Conservation (phyloP, 2,113 vertebrate species). For the Oryzias celebensis region DNA sequence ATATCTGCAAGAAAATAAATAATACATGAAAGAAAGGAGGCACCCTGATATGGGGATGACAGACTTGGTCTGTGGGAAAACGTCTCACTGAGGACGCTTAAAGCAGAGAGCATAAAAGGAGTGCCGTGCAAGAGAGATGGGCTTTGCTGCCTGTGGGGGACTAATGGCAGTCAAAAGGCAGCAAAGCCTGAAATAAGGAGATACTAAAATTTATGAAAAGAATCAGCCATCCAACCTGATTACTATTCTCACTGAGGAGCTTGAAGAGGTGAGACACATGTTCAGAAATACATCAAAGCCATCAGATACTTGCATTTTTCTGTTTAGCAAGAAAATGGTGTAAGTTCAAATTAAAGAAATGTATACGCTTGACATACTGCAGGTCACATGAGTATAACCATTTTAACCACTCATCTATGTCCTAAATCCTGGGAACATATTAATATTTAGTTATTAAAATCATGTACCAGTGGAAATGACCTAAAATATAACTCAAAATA, state of each 20-base stretch:
- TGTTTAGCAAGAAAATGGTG: too few relatives aligned
- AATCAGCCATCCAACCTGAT: slow-evolving; percentile 65
- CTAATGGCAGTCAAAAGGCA: slow-evolving; percentile 71
- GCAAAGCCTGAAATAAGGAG: slow-evolving; percentile 75
- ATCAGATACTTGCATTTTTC: too few relatives aligned
- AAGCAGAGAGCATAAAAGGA: slow-evolving; percentile 55
- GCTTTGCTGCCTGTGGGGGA: slow-evolving; percentile 53
- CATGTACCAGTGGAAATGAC: too few relatives aligned
- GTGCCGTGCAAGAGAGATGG: slow-evolving; percentile 52
- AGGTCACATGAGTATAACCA: neutral
- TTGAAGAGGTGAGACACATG: slow-evolving; percentile 19
- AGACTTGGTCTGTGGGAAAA: slow-evolving; percentile 28
- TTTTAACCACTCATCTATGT: too few relatives aligned
- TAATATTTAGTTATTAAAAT: too few relatives aligned
- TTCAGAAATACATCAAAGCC: neutral
- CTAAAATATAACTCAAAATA: too few relatives aligned
- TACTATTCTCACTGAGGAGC: slow-evolving; percentile 44
- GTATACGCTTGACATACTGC: neutral
- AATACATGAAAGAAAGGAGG: slow-evolving; percentile 40
- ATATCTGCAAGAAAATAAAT: slow-evolving; percentile 44
- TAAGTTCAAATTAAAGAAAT: too few relatives aligned
- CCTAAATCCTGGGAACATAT: too few relatives aligned
- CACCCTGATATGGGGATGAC: slow-evolving; percentile 46
- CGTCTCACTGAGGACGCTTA: slow-evolving; percentile 50
- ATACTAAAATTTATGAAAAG: slow-evolving; percentile 72